Evolutionary conservation across 2,888 invertebrate species (phyloP).

Genomic region (Gasteruption jaculator): DNA sequence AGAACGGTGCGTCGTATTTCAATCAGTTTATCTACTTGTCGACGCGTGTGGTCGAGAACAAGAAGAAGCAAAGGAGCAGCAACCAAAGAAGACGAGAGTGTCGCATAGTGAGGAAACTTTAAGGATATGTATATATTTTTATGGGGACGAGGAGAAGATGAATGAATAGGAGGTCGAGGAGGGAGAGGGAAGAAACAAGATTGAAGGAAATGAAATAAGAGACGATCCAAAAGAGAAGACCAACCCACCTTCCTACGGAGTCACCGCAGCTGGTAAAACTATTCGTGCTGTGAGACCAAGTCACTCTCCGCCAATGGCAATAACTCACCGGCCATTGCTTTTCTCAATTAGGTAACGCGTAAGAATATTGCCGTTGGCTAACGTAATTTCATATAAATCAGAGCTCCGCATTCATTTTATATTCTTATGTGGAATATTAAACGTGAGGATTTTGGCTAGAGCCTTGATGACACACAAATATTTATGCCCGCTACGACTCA

Average conservation of each 20-base stretch:
- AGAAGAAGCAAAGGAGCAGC: no score
- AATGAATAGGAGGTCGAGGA: constrained; percentile 36
- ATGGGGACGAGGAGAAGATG: constrained; percentile 13
- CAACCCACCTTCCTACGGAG: constrained; percentile 12
- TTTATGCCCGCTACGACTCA: no score
- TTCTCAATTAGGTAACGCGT: constrained; percentile 48
- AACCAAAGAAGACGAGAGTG: no score
- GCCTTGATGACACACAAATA: no score
- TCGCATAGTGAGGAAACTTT: constrained; percentile 32
- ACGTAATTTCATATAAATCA: constrained; percentile 48
- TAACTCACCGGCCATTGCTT: constrained; percentile 46
- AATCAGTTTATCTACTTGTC: constrained; percentile 51
- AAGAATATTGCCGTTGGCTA: constrained; percentile 26
- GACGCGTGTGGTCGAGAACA: constrained; percentile 51
- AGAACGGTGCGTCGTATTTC: constrained; percentile 44
- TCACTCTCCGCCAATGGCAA: constrained; percentile 33
- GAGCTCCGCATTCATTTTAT: constrained; percentile 32
- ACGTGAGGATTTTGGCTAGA: no score
- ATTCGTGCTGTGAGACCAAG: constrained; percentile 30
- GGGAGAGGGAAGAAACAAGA: constrained; percentile 18
- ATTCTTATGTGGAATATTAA: no score
- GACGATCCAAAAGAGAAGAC: no score
- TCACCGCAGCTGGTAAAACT: constrained; percentile 31
- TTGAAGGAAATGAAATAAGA: constrained; percentile 22
- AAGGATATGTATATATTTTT: no score